A percentile compares a stretch with the other conserved stretches of the same genome.
phyloP scores from a whole-genome alignment of 2,797 vertebrate genomes.

The Hemibagrus guttatus region DNA sequence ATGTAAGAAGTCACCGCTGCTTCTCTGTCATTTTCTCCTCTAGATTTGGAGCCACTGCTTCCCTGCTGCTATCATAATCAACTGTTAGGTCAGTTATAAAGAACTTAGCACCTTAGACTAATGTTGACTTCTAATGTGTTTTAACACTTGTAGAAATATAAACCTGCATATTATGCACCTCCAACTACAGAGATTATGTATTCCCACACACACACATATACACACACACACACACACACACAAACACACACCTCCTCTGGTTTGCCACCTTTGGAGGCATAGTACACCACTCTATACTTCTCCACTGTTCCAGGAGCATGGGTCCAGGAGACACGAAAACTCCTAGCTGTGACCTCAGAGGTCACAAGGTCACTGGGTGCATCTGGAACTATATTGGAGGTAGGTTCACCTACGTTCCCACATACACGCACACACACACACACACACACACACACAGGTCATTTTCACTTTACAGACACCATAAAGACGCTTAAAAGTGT shows the following conservation, averaged over 20 bases:
- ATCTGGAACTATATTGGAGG: constrained; percentile 55
- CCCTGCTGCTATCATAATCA: neutral
- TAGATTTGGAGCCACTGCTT: neutral
- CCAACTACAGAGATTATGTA: neutral
- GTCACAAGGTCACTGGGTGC: constrained; percentile 84
- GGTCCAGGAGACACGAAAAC: constrained; percentile 89
- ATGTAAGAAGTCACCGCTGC: neutral
- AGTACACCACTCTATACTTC: constrained; percentile 95
- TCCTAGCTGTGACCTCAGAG: constrained; percentile 88
- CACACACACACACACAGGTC: no score
- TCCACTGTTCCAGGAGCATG: constrained; percentile 86
- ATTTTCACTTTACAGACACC: neutral
- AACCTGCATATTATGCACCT: neutral
- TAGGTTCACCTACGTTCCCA: constrained; percentile 49
- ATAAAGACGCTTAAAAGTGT: neutral
- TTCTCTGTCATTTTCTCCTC: neutral
- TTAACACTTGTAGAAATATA: neutral
- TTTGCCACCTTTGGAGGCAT: constrained; percentile 86
- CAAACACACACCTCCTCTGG: constrained; percentile 87
- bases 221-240: neutral
- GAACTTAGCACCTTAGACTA: neutral
- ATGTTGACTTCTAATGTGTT: neutral
- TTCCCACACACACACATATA: neutral
- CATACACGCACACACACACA: neutral
- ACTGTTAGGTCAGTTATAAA: neutral